A percentile compares a stretch with the other conserved stretches of the same genome.
Evolutionary conservation across 2,113 vertebrate genomes (phyloP).

Genomic region (Grallaria varia): DNA sequence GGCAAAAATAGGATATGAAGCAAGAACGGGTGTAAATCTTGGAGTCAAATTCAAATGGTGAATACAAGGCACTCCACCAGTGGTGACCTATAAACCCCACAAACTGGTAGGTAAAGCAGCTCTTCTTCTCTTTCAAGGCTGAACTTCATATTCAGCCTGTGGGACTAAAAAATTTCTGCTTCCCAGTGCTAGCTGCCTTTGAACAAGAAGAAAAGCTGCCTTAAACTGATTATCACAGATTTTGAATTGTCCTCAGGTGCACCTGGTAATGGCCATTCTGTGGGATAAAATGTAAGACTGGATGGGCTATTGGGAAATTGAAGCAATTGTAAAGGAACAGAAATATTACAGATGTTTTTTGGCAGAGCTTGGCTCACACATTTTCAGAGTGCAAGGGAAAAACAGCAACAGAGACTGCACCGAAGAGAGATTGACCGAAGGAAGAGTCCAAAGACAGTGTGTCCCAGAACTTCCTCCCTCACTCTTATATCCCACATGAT

Average conservation of each 20-base stretch:
- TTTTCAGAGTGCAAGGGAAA: background rate
- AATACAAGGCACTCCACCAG: background rate
- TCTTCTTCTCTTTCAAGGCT: background rate
- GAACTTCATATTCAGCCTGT: background rate
- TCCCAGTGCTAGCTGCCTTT: background rate
- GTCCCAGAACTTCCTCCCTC: too few species aligned
- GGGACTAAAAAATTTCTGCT: background rate
- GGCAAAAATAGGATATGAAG: background rate
- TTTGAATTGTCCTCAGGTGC: background rate
- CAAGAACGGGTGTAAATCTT: background rate
- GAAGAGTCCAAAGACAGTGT: too few species aligned
- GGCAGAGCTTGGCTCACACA: background rate
- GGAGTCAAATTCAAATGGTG: background rate
- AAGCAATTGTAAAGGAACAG: background rate
- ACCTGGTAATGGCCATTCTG: background rate
- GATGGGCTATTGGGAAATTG: background rate
- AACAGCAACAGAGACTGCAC: background rate
- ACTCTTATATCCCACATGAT: too few species aligned
- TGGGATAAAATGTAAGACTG: background rate
- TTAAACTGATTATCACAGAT: background rate
- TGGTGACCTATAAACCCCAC: background rate
- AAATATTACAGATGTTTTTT: background rate
- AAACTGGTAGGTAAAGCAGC: background rate
- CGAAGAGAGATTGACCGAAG: too few species aligned
- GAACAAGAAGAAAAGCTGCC: background rate